These are phyloP conservation scores for Enoplosus armatus DNA, from an alignment of 2,797 vertebrate species.

Conservation along the genomic window DNA sequence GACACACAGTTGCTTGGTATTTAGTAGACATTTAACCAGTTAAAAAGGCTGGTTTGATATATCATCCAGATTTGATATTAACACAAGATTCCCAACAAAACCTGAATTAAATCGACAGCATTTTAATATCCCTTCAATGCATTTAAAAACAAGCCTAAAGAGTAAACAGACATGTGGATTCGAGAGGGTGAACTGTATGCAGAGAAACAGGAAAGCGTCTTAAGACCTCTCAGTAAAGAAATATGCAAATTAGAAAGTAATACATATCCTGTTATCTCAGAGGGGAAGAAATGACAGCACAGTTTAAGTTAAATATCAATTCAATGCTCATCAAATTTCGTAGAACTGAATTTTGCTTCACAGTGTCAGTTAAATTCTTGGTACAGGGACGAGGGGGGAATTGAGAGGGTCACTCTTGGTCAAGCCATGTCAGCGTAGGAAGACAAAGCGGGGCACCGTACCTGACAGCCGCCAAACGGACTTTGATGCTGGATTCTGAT, in stretches of 20 bases:
- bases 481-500: slow-evolving; percentile 98
- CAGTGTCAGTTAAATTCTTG: neutral
- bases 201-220: no score
- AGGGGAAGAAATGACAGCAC: neutral
- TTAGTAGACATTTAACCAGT: neutral
- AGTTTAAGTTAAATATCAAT: neutral
- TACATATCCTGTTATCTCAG: neutral
- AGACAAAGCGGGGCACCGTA: slow-evolving; percentile 65
- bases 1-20: neutral
- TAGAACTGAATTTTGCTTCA: neutral
- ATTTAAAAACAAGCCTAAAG: neutral
- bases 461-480: slow-evolving; percentile 98
- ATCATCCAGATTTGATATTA: neutral
- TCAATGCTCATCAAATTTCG: neutral
- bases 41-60: neutral
- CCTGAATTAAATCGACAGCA: no score
- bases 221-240: neutral
- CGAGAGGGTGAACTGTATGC: neutral
- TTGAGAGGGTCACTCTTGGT: neutral
- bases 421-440: neutral
- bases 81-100: neutral
- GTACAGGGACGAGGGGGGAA: neutral
- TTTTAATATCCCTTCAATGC: neutral
- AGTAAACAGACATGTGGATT: neutral
- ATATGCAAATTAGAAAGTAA: neutral